Percentiles rank a stretch among this genome's conserved stretches.
phyloP scores from a whole-genome alignment of 2,797 vertebrate species.

The Chelon labrosus region DNA sequence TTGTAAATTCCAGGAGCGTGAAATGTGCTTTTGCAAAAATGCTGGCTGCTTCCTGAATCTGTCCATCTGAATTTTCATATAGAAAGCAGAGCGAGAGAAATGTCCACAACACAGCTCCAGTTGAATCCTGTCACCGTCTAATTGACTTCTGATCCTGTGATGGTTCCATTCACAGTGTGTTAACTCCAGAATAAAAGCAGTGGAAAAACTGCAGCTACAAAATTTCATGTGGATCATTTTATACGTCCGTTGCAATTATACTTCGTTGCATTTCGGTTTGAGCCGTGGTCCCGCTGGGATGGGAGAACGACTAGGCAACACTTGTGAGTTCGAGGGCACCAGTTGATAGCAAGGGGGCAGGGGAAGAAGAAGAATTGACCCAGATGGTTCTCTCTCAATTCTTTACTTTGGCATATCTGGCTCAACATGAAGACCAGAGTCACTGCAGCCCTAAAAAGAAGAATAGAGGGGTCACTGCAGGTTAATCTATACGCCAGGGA shows the following conservation, averaged over 20 bases:
- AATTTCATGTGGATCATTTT: constrained; percentile 20
- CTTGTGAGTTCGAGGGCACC: constrained; percentile 37
- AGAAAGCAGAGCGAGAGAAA: constrained; percentile 43
- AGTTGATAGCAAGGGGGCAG: constrained; percentile 23
- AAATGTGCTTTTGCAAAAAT: constrained; percentile 60
- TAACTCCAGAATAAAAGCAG: constrained; percentile 39
- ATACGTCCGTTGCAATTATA: background rate
- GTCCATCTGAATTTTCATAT: constrained; percentile 36
- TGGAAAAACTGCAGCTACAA: constrained; percentile 57
- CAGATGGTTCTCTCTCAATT: constrained; percentile 41
- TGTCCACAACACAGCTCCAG: constrained; percentile 33
- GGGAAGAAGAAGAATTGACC: constrained; percentile 41
- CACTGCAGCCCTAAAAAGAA: constrained; percentile 44
- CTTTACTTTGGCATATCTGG: constrained; percentile 46
- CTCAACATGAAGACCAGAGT: constrained; percentile 61
- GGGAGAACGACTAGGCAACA: constrained; percentile 40
- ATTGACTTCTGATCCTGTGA: constrained; percentile 29
- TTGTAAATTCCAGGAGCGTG: constrained; percentile 36
- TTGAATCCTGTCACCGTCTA: constrained; percentile 31
- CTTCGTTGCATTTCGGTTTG: constrained; percentile 41
- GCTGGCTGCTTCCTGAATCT: constrained; percentile 51
- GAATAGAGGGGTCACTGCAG: constrained; percentile 14
- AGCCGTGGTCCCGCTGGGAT: constrained; percentile 15
- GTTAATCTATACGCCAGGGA: constrained; percentile 25
- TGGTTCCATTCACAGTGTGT: constrained; percentile 38